Base-by-base conservation (phyloP, 2,888 invertebrate species). In the Sympetrum striolatum region DNA sequence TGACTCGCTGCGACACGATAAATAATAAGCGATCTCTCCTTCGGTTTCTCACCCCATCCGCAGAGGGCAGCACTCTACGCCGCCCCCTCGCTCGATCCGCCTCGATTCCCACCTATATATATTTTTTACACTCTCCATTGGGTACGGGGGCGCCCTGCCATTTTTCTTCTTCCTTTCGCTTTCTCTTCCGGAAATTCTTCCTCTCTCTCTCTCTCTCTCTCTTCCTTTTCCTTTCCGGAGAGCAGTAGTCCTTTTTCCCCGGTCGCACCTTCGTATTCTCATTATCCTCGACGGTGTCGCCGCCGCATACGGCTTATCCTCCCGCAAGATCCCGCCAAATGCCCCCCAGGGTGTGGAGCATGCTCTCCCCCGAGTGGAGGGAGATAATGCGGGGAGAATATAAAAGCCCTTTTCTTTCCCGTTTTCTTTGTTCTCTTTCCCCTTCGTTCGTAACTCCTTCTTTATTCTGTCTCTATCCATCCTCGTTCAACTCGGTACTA, bases 1-100 rank as follows among this genome's bases (percentile, higher is more conserved):
- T 82, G 82, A 82, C 82, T 82, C 82, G 58, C 53, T 58, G 82
- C 18, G 58, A 58, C 58, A 58, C 82, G 53, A 82, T 82, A 82
- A 58, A 82, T 82, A 82, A 82, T 82, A 60, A 82, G 82, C 58
- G 58, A 25, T 35, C 53, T 35, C 53, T 53, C 35, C 82, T 44
- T 58, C 35, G 25, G 58, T 53, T 35, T 58, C 82, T 82, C 82
- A 48, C 53, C 81, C 25, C 53, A 14, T 82, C 53, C 53, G 31
- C n/a, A 25, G n/a, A 64, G 81, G 25, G 31, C 53, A 44, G 8
- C 48, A 44, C 64, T 22, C 22, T 25, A 22, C 64, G 8, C 1
- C 22, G n/a, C 25, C 31, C 31, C 73, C n/a, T 25, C 73, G 25
- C 3, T 31, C 73, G 73, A 73, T 73, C 18, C 73, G 73, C 73